phyloP scores from a whole-genome alignment of 2,113 vertebrate species.

The Colinus virginianus region DNA sequence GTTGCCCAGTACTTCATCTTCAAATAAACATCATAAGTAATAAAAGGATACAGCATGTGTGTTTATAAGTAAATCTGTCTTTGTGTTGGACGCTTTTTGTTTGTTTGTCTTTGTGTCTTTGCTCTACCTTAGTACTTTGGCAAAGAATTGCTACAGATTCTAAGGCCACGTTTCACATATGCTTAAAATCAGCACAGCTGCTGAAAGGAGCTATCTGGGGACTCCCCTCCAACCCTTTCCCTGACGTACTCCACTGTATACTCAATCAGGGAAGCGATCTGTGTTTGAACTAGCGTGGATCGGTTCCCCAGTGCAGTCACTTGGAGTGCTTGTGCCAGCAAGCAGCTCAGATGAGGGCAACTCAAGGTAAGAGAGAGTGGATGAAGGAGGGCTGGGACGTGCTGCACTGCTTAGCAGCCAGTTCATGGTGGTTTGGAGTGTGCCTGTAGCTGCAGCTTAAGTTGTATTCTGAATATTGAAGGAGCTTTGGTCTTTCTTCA shows the following conservation, averaged over 20 bases:
- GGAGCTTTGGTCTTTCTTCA: neutral
- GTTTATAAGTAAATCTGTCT: neutral
- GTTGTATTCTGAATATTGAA: neutral
- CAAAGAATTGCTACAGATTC: neutral
- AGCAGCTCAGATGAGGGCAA: neutral
- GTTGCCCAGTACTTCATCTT: neutral
- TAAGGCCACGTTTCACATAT: neutral
- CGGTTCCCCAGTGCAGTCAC: neutral
- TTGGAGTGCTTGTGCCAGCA: neutral
- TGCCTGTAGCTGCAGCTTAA: neutral
- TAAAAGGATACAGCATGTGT: neutral
- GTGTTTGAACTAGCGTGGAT: slow-evolving; percentile 15
- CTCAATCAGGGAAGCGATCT: neutral
- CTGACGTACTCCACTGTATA: neutral
- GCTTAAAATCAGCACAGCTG: neutral
- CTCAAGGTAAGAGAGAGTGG: neutral
- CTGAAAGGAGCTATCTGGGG: neutral
- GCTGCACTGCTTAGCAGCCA: neutral
- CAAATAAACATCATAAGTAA: neutral
- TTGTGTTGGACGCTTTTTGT: neutral
- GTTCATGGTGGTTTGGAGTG: neutral
- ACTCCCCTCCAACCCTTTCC: neutral
- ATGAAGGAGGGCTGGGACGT: neutral
- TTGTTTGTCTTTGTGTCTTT: neutral
- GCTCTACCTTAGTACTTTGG: neutral